These are phyloP conservation scores for Equus przewalskii DNA, from an alignment of 2,113 vertebrate species.

Conservation along the genomic window DNA sequence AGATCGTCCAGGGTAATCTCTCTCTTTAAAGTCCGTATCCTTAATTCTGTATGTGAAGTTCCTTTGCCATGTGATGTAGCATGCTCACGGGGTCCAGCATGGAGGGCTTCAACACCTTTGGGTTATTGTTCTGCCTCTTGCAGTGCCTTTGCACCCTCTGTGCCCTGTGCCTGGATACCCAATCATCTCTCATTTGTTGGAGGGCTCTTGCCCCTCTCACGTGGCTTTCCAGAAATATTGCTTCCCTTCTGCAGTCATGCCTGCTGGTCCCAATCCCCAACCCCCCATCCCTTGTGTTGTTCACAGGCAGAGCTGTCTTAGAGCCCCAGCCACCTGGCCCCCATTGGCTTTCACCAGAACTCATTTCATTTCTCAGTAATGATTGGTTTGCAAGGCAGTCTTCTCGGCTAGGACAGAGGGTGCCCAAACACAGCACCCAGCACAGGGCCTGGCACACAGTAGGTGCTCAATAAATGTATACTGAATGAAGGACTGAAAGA, in stretches of 20 bases:
- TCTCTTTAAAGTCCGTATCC: neutral
- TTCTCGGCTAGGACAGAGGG: neutral
- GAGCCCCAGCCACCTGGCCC: neutral
- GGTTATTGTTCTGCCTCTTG: neutral
- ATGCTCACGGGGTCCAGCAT: neutral
- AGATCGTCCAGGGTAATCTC: neutral
- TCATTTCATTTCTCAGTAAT: neutral
- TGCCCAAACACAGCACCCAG: no score
- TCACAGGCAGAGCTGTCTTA: no score
- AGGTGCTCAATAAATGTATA: neutral
- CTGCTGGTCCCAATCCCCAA: neutral
- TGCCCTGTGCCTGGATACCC: neutral
- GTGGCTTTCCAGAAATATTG: neutral
- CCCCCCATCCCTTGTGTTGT: neutral
- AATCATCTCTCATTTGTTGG: neutral
- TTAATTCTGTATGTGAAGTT: neutral
- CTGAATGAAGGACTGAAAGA: no score
- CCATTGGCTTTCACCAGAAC: neutral
- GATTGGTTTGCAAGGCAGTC: no score
- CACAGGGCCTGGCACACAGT: neutral
- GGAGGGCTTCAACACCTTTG: no score
- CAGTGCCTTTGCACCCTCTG: neutral
- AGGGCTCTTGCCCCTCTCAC: neutral
- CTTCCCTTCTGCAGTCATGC: neutral
- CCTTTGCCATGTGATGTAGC: rapidly evolving